Evolutionary conservation across 2,797 vertebrate species (phyloP), one percentile per base, ranked within the genome.

Genomic region (Kryptopterus vitreolus): DNA sequence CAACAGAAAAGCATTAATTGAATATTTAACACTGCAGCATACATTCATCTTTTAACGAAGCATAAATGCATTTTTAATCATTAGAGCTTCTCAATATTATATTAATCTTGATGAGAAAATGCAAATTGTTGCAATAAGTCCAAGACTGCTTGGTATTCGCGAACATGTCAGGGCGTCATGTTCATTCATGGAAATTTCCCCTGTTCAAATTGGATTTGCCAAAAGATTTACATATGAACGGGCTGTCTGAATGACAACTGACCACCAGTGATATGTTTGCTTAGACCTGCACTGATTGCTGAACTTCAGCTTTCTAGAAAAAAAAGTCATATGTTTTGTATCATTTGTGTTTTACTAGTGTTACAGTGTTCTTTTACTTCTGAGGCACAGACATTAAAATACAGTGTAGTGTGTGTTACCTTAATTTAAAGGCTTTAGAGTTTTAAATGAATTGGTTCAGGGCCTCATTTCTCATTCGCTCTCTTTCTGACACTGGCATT

Each of bases 341-440:
- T 18, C 10, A 70, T 0, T 1, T 35, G 1, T 46, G 24, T 18
- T 5, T 3, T 59, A 48, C 7, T 48, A 38, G 52, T n/a, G n/a
- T n/a, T n/a, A 33, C 20, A 18, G 33, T 24, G 22, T 6, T 43
- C 1, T 43, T 53, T 29, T 24, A 15, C 31, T 22, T 65, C 33
- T 11, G n/a, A n/a, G 6, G 48, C 15, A 63, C 13, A 58, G 26
- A 69, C 11, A 7, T 29, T 55, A 35, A 69, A 31, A 20, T 3
- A 24, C 38, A 69, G 18, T 5, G 29, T 33, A 58, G 59, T 69
- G 79, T 38, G 58, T 73, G 58, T 63, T 78, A 15, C 61, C 55
- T 69, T 81, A 61, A 53, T 62, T 61, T 83, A 58, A 74, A 69
- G 15, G 20, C 31, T 20, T 48, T 16, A 50, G 58, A 11, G 62